Percentiles rank a stretch among this genome's conserved stretches.
Conservation (phyloP, 2,888 invertebrate species). For the Mythimna loreyi region DNA sequence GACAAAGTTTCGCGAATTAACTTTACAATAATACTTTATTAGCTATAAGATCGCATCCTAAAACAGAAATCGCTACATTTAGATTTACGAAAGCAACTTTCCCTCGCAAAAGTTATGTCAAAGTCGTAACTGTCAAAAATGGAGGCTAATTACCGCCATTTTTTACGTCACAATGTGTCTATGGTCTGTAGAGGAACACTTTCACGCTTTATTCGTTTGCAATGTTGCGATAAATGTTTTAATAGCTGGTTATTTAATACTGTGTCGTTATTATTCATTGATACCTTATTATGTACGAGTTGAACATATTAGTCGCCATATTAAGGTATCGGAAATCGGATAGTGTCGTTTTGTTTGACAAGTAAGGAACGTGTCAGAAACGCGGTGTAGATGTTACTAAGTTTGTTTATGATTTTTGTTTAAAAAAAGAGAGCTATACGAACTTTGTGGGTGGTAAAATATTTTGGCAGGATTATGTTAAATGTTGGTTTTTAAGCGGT, state of each 20-base stretch:
- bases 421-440: neutral
- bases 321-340: slow-evolving; percentile 34
- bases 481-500: neutral
- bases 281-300: slow-evolving; percentile 24
- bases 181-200: slow-evolving; percentile 34
- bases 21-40: too few species aligned
- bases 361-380: neutral
- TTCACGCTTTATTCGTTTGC: slow-evolving; percentile 63
- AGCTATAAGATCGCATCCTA: neutral
- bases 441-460: neutral
- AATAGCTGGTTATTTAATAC: slow-evolving; percentile 53
- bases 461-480: too few species aligned
- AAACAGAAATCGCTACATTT: slow-evolving; percentile 10
- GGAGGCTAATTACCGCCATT: slow-evolving; percentile 56
- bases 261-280: slow-evolving; percentile 45
- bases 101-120: slow-evolving; percentile 38
- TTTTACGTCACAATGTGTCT: slow-evolving; percentile 43
- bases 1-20: neutral
- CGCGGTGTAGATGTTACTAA: neutral
- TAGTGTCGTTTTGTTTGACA: slow-evolving; percentile 32
- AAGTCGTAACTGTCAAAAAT: slow-evolving; percentile 46
- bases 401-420: neutral
- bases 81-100: slow-evolving; percentile 35
- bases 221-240: slow-evolving; percentile 52
- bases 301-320: slow-evolving; percentile 4